Conservation (phyloP, 1,140 invertebrate genomes). For the Drosophila oshimai region DNA sequence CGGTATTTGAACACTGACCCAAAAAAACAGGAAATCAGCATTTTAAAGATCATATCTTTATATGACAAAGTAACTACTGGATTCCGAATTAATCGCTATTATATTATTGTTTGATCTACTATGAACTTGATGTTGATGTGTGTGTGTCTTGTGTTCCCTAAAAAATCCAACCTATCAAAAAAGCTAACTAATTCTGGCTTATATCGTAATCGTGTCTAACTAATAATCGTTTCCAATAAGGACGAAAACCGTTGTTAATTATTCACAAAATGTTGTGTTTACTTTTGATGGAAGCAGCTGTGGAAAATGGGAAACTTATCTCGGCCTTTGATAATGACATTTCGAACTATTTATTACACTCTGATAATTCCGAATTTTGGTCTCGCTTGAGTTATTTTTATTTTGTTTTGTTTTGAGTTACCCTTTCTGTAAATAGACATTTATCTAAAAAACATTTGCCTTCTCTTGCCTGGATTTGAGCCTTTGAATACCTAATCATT, state of each 20-base stretch:
- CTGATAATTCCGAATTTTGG: conserved; percentile 50
- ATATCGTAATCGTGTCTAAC: conserved; percentile 64
- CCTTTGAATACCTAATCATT: conserved; percentile 49
- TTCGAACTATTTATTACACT: conserved; percentile 7
- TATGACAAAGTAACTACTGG: conserved; percentile 79
- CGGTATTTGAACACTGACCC: conserved; percentile 60
- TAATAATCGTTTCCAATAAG: conserved; percentile 71
- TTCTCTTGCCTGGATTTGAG: conserved; percentile 19
- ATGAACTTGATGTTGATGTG: conserved; percentile 37
- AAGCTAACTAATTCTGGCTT: conserved; percentile 58
- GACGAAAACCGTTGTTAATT: conserved; percentile 69
- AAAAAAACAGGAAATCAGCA: conserved; percentile 70
- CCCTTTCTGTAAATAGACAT: conserved; percentile 58
- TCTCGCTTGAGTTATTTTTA: conserved; percentile 12
- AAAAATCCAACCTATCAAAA: conserved; percentile 64
- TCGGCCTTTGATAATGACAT: conserved; percentile 5
- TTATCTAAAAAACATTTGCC: conserved; percentile 50
- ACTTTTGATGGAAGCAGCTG: conserved; percentile 19
- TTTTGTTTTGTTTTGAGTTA: conserved; percentile 10
- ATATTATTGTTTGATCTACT: conserved; percentile 40
- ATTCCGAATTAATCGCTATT: conserved; percentile 58
- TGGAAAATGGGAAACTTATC: conserved; percentile 18
- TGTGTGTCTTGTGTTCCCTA: conserved; percentile 12
- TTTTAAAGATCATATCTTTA: conserved; percentile 74
- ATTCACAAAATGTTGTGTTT: conserved; percentile 26